Evolutionary conservation across 2,113 vertebrate genomes (phyloP).

Genomic region (Neotoma lepida): DNA sequence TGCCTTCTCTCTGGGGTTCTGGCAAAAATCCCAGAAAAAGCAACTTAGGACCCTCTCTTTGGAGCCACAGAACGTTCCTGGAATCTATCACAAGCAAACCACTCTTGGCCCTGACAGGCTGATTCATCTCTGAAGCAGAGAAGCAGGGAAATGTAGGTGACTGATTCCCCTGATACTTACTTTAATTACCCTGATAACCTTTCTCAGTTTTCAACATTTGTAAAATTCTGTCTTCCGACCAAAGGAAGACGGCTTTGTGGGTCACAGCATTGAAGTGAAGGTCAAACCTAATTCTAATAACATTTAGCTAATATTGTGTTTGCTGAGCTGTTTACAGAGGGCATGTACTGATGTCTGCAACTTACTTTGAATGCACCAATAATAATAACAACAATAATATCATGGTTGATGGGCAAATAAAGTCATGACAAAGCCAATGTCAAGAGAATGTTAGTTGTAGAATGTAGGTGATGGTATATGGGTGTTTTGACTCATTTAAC

Average conservation of each 20-base stretch:
- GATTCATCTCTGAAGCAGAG: conserved; percentile 33
- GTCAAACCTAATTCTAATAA: conserved; percentile 25
- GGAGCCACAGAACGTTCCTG: conserved; percentile 51
- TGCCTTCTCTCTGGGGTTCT: conserved; percentile 18
- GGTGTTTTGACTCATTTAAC: neutral
- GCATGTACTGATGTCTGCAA: neutral
- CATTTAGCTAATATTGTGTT: neutral
- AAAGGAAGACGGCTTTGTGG: conserved; percentile 5
- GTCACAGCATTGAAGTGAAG: conserved; percentile 16
- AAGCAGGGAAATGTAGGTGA: conserved; percentile 37
- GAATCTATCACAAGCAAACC: conserved; percentile 45
- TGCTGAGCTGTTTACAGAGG: neutral
- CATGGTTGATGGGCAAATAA: neutral
- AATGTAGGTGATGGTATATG: neutral
- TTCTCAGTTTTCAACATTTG: conserved; percentile 60
- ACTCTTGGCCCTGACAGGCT: conserved; percentile 15
- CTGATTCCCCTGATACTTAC: conserved; percentile 28
- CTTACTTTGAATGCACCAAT: neutral
- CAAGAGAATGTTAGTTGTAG: neutral
- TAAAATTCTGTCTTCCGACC: conserved; percentile 27
- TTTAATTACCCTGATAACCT: conserved; percentile 56
- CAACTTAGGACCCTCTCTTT: conserved; percentile 2
- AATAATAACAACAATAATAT: neutral
- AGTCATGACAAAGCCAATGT: neutral
- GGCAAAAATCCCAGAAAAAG: neutral